Evolutionary conservation across 1,140 invertebrate genomes (phyloP), one percentile per base, ranked within the genome.

Genomic region (Temnothorax curvispinosus): DNA sequence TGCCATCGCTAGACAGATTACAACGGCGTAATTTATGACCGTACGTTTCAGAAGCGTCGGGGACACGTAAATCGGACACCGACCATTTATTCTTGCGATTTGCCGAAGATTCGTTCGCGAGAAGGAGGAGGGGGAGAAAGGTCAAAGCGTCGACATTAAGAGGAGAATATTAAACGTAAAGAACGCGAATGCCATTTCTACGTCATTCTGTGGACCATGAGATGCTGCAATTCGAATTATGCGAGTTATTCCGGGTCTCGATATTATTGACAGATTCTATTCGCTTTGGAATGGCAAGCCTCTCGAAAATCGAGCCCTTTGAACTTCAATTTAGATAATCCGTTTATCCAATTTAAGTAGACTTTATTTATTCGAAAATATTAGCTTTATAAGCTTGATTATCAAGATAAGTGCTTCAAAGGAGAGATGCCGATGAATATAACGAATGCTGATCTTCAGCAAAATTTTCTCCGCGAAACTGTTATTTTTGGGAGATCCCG

Each of bases 1-100:
- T 65, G 78, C 72, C 80, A 41, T 80, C 69, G 58, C 65, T 69
- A 65, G 82, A 88, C 74, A 88, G 80, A 89, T 88, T 86, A 77
- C 72, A 82, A 69, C 50, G 27, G 69, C 18, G 84, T 67, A 88
- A 81, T 86, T 89, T 86, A 86, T 89, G 84, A 77, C 54, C 54
- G 54, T 50, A 62, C 41, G 69, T 44, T 60, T 71, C 62, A 71
- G 69, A 47, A 89, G 44, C 62, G 58, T 13, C 47, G 8, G 18
- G 32, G 0, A 52, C 35, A 44, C 47, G 35, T 50, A 56, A 75
- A 60, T 38, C 38, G 74, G 71, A 75, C 58, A 38, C 54, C 54
- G 27, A 6, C n/a, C 27, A 69, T 67, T 50, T 52, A 71, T 84
- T 62, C 47, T 41, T 75, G 69, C 54, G 80, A 84, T 47, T 84